Percentiles rank a stretch among this genome's conserved stretches.
Evolutionary conservation across 2,888 invertebrate species (phyloP).

Genomic region (Leucophenga montana): DNA sequence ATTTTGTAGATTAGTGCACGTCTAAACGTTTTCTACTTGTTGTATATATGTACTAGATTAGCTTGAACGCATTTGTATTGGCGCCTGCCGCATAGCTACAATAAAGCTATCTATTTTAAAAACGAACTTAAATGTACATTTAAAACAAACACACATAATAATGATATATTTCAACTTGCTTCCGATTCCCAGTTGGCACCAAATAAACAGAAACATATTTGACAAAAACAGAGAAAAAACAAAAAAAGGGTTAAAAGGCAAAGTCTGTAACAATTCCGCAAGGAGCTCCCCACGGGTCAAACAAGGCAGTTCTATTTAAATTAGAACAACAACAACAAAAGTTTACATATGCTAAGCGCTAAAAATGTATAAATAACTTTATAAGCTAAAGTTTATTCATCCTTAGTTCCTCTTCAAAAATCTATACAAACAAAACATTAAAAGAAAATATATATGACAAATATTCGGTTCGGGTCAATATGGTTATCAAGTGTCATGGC

Average conservation of each 20-base stretch:
- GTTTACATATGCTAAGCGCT: background rate
- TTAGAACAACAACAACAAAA: background rate
- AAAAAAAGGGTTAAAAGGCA: conserved; percentile 11
- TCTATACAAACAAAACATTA: background rate
- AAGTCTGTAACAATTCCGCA: background rate
- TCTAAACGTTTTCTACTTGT: background rate
- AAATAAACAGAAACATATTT: background rate
- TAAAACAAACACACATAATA: background rate
- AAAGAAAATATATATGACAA: too few species aligned
- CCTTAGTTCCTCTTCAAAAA: background rate
- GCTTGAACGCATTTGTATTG: background rate
- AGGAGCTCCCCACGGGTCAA: background rate
- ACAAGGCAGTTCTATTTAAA: too few species aligned
- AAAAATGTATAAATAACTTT: conserved; percentile 7
- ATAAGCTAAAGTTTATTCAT: background rate
- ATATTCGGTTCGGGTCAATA: background rate
- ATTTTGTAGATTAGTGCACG: background rate
- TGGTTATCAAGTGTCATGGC: conserved; percentile 3
- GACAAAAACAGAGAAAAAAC: background rate
- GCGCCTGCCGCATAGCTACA: background rate
- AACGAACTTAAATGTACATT: background rate
- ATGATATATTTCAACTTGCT: background rate
- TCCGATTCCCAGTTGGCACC: background rate
- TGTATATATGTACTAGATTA: background rate
- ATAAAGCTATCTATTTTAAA: background rate